Evolutionary conservation across 1,140 invertebrate species (phyloP).

Genomic region (Sesamia nonagrioides): DNA sequence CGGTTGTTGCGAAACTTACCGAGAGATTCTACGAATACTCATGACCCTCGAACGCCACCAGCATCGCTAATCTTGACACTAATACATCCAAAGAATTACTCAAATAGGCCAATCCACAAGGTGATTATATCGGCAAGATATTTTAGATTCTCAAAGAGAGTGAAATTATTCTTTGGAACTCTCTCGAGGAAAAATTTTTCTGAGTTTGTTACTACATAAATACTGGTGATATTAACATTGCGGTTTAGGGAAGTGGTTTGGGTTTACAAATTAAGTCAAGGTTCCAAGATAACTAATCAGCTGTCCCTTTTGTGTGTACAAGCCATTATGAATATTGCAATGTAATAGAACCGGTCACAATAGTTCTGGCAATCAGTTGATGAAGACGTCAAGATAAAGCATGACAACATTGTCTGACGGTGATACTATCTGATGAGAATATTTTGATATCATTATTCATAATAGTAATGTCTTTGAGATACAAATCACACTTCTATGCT

Average conservation of each 20-base stretch:
- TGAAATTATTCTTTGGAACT: slow-evolving; percentile 23
- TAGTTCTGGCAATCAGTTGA: slow-evolving; percentile 52
- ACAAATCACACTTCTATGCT: slow-evolving; percentile 18
- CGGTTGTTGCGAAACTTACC: slow-evolving; percentile 68
- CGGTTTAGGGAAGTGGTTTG: neutral
- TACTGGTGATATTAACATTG: neutral
- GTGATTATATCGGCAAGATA: slow-evolving; percentile 58
- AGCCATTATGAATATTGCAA: slow-evolving; percentile 69
- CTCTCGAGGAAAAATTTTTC: neutral
- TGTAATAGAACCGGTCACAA: slow-evolving; percentile 53
- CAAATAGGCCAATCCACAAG: slow-evolving; percentile 48
- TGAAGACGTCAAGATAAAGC: slow-evolving; percentile 58
- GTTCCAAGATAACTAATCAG: slow-evolving; percentile 29
- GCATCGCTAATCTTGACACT: slow-evolving; percentile 75
- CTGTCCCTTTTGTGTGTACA: slow-evolving; percentile 36
- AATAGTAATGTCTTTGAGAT: slow-evolving; percentile 1
- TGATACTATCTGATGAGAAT: slow-evolving; percentile 29
- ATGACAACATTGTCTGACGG: slow-evolving; percentile 44
- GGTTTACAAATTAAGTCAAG: slow-evolving; percentile 26
- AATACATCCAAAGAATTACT: slow-evolving; percentile 59
- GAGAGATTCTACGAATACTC: slow-evolving; percentile 68
- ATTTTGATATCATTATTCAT: slow-evolving; percentile 35
- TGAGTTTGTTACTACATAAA: slow-evolving; percentile 4
- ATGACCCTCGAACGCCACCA: slow-evolving; percentile 68
- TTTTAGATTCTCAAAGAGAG: slow-evolving; percentile 51